A percentile compares a stretch with the other conserved stretches of the same genome.
Conservation (phyloP, 1,140 invertebrate species). For the Elysia chlorotica region DNA sequence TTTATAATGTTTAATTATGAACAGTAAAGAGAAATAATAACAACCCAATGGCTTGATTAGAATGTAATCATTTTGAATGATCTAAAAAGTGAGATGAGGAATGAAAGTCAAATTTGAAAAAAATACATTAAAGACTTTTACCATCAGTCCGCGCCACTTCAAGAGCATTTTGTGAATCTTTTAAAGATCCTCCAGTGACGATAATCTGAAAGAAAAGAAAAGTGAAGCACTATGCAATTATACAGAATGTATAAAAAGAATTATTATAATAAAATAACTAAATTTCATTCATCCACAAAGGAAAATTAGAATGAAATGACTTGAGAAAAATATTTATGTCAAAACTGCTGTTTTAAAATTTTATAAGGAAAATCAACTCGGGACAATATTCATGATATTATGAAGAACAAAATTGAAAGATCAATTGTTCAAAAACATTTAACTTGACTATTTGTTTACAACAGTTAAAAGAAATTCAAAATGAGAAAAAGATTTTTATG, state of each 20-base stretch:
- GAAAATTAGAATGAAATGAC: background rate
- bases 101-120: no score
- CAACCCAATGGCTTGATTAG: no score
- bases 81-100: background rate
- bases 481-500: no score
- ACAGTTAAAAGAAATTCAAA: no score
- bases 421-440: no score
- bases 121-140: slow-evolving; percentile 46
- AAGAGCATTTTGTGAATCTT: slow-evolving; percentile 78
- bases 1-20: background rate
- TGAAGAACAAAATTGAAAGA: background rate
- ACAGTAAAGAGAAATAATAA: background rate
- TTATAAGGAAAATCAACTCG: background rate
- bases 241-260: no score
- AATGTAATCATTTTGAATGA: background rate
- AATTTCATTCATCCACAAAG: background rate
- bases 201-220: slow-evolving; percentile 69
- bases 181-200: slow-evolving; percentile 82
- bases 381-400: background rate
- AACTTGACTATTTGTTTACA: no score
- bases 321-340: background rate
- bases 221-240: background rate
- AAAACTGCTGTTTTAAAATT: background rate
- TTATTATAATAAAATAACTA: no score
- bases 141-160: slow-evolving; percentile 77